A percentile compares a stretch with the other conserved stretches of the same genome.
These are phyloP conservation scores for Cossypha dichroa DNA, from an alignment of 2,797 vertebrate genomes.

Conservation along the genomic window DNA sequence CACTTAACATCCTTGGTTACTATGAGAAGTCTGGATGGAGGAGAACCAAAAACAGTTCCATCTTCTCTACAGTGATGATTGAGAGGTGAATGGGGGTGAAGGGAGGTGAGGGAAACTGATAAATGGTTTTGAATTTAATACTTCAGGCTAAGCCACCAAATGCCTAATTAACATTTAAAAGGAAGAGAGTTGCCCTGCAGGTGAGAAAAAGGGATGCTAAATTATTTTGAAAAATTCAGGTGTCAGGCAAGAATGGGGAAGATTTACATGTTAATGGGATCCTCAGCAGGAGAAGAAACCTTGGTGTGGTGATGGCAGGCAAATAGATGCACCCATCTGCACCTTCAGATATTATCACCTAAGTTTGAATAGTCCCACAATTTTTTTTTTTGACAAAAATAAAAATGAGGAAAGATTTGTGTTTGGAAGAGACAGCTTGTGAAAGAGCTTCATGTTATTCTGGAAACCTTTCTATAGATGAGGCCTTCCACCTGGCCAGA, in stretches of 20 bases:
- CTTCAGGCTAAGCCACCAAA: constrained; percentile 34
- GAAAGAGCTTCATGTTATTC: background rate
- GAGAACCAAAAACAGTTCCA: background rate
- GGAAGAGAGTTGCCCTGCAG: constrained; percentile 22
- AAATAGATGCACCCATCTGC: constrained; percentile 38
- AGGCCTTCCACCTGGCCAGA: background rate
- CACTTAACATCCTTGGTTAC: background rate
- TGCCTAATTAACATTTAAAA: constrained; percentile 55
- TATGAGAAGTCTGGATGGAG: background rate
- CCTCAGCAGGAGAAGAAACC: constrained; percentile 34
- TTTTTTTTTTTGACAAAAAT: background rate
- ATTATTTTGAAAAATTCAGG: constrained; percentile 65
- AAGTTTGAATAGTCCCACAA: background rate
- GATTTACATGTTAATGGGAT: constrained; percentile 59
- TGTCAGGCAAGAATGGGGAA: constrained; percentile 37
- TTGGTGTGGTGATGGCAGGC: background rate
- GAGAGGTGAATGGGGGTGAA: background rate
- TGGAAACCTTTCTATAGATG: background rate
- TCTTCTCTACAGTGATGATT: background rate
- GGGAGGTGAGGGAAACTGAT: background rate
- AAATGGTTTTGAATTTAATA: constrained; percentile 26
- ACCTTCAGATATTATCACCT: background rate
- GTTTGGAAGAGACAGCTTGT: background rate
- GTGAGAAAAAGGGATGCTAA: constrained; percentile 47
- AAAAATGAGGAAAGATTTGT: background rate